These are phyloP conservation scores for Selene dorsalis DNA, from an alignment of 2,797 vertebrate genomes.

Conservation along the genomic window DNA sequence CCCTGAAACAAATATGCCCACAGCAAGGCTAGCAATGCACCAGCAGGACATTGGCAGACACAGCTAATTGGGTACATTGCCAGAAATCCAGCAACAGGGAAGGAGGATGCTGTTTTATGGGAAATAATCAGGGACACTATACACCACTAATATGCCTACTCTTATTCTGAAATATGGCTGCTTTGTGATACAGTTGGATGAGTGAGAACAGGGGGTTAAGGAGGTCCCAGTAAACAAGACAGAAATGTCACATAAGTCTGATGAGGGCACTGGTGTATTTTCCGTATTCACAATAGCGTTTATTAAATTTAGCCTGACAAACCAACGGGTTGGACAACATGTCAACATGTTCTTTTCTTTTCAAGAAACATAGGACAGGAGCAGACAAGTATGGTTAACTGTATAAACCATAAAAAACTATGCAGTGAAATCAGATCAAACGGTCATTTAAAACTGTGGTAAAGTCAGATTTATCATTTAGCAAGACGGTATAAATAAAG, in stretches of 20 bases:
- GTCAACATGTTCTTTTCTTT: conserved; percentile 26
- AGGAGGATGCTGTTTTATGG: conserved; percentile 56
- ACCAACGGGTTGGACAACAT: not conserved
- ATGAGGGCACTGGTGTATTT: conserved; percentile 28
- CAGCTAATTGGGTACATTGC: conserved; percentile 84
- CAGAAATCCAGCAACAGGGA: conserved; percentile 55
- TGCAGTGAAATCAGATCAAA: not conserved
- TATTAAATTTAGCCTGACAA: conserved; percentile 28
- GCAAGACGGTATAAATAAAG: not conserved
- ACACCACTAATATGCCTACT: conserved; percentile 53
- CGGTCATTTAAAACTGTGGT: not conserved
- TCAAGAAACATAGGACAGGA: not conserved
- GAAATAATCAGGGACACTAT: conserved; percentile 64
- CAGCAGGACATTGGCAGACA: conserved; percentile 60
- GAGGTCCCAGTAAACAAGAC: conserved; percentile 62
- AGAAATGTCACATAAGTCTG: conserved; percentile 45
- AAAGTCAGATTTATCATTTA: too few species aligned
- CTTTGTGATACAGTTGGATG: conserved; percentile 33
- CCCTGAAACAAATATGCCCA: conserved; percentile 48
- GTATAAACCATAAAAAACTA: not conserved
- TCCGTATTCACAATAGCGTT: conserved; percentile 11
- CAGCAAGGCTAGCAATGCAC: conserved; percentile 25
- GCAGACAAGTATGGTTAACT: not conserved
- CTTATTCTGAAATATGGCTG: conserved; percentile 62
- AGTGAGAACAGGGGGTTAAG: conserved; percentile 60